Base-by-base conservation (phyloP, 2,113 vertebrate species). In the Cheirogaleus medius region DNA sequence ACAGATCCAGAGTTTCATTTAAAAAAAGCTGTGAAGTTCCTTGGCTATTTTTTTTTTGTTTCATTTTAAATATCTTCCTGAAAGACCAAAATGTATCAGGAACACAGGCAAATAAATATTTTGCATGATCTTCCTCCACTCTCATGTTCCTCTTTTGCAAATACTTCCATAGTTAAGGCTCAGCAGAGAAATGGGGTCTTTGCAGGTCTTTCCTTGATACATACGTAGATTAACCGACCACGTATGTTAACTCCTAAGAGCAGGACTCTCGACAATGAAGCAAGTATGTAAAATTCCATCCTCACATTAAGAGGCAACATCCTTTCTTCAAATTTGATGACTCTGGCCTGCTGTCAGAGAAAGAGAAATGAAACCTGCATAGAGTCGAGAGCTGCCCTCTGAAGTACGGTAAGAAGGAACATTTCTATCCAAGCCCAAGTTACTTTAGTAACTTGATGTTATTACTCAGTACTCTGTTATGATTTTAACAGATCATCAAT, bases 321-420 rank as follows among this genome's bases (percentile, higher is more conserved):
- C 34, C 58, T 39, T 9, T 77, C 60, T 42, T 74, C 29, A 18
- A 39, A n/a, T 47, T 1, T 49, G 81, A 93, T 25, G 34, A 89
- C 68, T 60, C 78, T 49, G 54, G 34, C 83, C 37, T 37, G 32
- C 74, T n/a, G 21, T 56, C 7, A 14, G 80, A 83, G 37, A 91
- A 94, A 49, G 83, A 95, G 81, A 94, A 73, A 42, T 76, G 85
- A 96, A 88, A 94, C 44, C 64, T 29, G 54, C 54, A 39, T 18
- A 6, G 63, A 18, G 37, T 10, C 37, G 56, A 39, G 25, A 42
- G 73, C 37, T 5, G 17, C 23, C 85, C 76, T 87, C 64, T 89
- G 58, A 86, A 37, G 66, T 2, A 44, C 0, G n/a, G 49, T n/a
- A 42, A 34, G 25, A 64, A 60, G 66, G 73, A 47, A 89, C 25